A percentile compares a stretch with the other conserved stretches of the same genome.
Conservation (phyloP, 2,113 vertebrate species). For the Bombycilla garrulus region DNA sequence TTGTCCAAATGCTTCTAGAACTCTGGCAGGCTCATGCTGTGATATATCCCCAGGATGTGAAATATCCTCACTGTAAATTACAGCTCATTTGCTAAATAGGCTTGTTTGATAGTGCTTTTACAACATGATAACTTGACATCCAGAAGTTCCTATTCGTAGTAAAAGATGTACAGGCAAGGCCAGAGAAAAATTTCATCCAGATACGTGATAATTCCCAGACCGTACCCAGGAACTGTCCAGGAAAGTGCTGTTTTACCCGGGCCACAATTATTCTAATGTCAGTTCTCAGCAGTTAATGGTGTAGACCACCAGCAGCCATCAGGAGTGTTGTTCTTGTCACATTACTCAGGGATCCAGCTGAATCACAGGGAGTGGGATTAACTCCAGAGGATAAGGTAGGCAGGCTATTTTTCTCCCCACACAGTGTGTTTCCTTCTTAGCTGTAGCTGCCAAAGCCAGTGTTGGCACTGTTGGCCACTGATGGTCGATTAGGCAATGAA, state of each 20-base stretch:
- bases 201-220: neutral
- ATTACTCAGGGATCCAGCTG: neutral
- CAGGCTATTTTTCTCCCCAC: neutral
- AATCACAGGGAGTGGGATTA: neutral
- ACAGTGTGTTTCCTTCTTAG: neutral
- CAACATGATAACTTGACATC: neutral
- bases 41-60: neutral
- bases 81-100: neutral
- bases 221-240: neutral
- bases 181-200: neutral
- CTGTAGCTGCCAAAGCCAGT: neutral
- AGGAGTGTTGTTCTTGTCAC: accelerated
- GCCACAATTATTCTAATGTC: neutral
- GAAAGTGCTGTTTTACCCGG: neutral
- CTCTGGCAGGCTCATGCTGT: neutral
- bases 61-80: neutral
- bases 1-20: neutral
- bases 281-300: neutral
- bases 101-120: neutral
- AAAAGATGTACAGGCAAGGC: neutral
- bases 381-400: neutral
- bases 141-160: neutral
- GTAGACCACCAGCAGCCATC: neutral
- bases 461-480: neutral
- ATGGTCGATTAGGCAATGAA: neutral